Evolutionary conservation across 1,140 invertebrate genomes (phyloP).

Genomic region (Halyomorpha halys): DNA sequence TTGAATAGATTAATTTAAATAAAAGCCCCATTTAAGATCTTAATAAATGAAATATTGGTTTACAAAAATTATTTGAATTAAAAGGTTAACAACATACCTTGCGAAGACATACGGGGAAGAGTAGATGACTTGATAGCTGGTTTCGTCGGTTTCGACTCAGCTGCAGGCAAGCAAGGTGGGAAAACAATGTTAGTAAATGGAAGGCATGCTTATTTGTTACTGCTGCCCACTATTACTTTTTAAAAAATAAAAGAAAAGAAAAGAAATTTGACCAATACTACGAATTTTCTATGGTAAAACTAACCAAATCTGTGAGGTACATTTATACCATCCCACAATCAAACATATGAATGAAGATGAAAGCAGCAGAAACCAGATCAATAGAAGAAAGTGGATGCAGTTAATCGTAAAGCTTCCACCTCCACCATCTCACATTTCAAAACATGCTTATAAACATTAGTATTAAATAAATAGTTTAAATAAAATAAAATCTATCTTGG

Average conservation of each 20-base stretch:
- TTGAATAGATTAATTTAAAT: neutral
- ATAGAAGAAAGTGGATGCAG: conserved; percentile 14
- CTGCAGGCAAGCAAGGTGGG: conserved; percentile 37
- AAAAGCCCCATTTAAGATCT: neutral
- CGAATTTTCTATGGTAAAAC: too few relatives aligned
- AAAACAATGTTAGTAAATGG: conserved; percentile 11
- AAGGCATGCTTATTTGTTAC: conserved; percentile 4
- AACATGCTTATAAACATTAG: conserved; percentile 11
- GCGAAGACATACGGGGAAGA: conserved; percentile 79
- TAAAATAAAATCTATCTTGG: too few relatives aligned
- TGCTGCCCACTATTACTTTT: neutral
- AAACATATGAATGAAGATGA: too few relatives aligned
- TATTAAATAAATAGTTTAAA: neutral
- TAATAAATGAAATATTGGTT: neutral
- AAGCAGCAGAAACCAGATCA: neutral
- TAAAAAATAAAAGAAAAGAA: too few relatives aligned
- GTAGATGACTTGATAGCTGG: conserved; percentile 90
- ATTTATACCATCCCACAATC: too few relatives aligned
- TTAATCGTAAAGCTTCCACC: conserved; percentile 19
- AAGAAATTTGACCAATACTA: too few relatives aligned
- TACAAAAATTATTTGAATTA: neutral
- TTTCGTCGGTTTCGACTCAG: conserved; percentile 85
- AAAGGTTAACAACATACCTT: conserved; percentile 54
- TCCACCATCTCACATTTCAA: conserved; percentile 16
- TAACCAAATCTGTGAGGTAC: too few relatives aligned